Conservation (phyloP, 1,140 invertebrate species). For the Drosophila sucinea region DNA sequence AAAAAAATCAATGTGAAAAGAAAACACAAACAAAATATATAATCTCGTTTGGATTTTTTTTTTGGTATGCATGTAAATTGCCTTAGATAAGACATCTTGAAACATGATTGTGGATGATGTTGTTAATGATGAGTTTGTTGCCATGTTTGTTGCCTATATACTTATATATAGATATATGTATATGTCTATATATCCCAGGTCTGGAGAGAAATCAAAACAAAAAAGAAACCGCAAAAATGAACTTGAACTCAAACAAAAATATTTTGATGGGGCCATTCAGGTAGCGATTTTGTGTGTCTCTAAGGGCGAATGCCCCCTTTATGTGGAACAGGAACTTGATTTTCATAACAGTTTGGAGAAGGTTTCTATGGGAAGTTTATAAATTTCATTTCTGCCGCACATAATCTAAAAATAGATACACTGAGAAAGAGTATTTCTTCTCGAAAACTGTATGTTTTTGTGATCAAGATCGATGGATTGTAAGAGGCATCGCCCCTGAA, state of each 20-base stretch:
- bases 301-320: constrained; percentile 7
- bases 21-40: constrained; percentile 27
- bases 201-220: constrained; percentile 8
- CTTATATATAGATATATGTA: constrained; percentile 34
- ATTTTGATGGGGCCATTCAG: background rate
- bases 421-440: too few species aligned
- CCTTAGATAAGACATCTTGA: constrained; percentile 42
- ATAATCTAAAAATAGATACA: too few species aligned
- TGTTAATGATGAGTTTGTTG: constrained; percentile 14
- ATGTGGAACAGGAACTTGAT: constrained; percentile 3
- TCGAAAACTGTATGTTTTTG: too few species aligned
- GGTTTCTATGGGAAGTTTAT: too few species aligned
- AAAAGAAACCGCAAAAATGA: constrained; percentile 2
- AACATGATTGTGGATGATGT: constrained; percentile 21
- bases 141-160: constrained; percentile 13
- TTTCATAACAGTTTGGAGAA: background rate
- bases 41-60: constrained; percentile 23
- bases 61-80: constrained; percentile 50
- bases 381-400: too few species aligned
- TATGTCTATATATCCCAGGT: constrained; percentile 2
- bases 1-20: constrained; percentile 33
- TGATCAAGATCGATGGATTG: too few species aligned
- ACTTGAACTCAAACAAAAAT: constrained; percentile 6
- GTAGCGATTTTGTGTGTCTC: background rate
- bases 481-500: too few species aligned